Evolutionary conservation across 2,888 invertebrate genomes (phyloP), one percentile per base, ranked within the genome.

Genomic region (Alentia gelatinosa): DNA sequence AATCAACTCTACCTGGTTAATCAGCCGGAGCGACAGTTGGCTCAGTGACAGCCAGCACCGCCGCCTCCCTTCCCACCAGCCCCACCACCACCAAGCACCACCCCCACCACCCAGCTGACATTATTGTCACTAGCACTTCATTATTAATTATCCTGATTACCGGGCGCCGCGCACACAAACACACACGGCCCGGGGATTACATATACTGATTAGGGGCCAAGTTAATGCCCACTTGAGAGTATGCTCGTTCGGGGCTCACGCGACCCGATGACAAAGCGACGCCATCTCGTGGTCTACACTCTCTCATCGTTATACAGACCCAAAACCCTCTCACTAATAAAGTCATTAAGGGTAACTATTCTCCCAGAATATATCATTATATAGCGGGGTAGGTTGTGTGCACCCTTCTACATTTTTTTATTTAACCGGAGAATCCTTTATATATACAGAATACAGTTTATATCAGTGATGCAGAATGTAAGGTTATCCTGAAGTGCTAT

Each of bases 121-220:
- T 86, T 86, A 86, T 86, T 86, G 86, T 86, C 86, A 86, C 86
- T 86, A 33, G 33, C 86, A 86, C 42, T 86, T 50, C 42, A 86
- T 86, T 86, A 86, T 86, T 86, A 86, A 86, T 86, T 50, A 86
- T 86, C 47, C 86, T 47, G 86, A 86, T 86, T 86, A 86, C 42
- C 86, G 35, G 79, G 79, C 79, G 7, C 33, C 9, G 79, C 37
- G 79, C 79, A 79, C 39, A 35, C 79, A 79, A 35, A 79, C 35
- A 63, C n/a, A n/a, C n/a, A n/a, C n/a, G n/a, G n/a, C n/a, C n/a
- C 26, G 68, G 1, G 37, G 26, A 79, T 79, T 79, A 79, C 79
- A 79, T 79, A 79, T 35, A 79, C 79, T 79, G 37, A 79, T 79
- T 79, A 79, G 37, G 79, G 79, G 79, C 39, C 79, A 19, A n/a